Evolutionary conservation across 2,797 vertebrate genomes (phyloP).

Genomic region (Etheostoma nigrum): DNA sequence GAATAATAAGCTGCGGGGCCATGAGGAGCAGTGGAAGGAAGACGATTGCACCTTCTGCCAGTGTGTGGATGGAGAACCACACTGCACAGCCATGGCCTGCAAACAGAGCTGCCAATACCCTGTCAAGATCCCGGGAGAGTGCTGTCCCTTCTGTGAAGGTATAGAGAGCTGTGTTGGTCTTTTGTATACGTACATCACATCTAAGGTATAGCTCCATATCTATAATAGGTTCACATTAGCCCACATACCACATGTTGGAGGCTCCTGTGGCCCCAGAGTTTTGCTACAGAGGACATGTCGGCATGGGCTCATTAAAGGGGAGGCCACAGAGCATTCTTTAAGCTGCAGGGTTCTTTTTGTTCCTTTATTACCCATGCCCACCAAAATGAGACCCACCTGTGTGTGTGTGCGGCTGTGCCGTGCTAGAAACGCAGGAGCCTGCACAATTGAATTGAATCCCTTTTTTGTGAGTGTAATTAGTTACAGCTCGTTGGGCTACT

Average conservation of each 20-base stretch:
- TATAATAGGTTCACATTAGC: constrained; percentile 22
- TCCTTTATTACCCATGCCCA: constrained; percentile 79
- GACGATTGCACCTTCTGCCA: constrained; percentile 91
- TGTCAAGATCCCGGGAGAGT: constrained; percentile 88
- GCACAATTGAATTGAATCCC: constrained; percentile 75
- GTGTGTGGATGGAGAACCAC: constrained; percentile 86
- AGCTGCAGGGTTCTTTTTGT: constrained; percentile 80
- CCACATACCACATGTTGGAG: constrained; percentile 41
- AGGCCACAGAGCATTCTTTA: constrained; percentile 78
- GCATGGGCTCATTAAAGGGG: constrained; percentile 80
- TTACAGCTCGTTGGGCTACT: constrained; percentile 77
- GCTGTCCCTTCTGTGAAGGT: constrained; percentile 90
- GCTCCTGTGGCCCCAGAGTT: constrained; percentile 54
- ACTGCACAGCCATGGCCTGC: constrained; percentile 90
- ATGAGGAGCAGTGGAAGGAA: constrained; percentile 89
- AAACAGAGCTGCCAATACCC: constrained; percentile 89
- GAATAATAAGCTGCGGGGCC: constrained; percentile 82
- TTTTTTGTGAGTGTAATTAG: constrained; percentile 75
- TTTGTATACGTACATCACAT: background rate
- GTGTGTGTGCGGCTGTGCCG: constrained; percentile 33
- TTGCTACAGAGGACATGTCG: constrained; percentile 61
- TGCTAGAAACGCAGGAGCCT: constrained; percentile 64
- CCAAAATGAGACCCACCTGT: constrained; percentile 84
- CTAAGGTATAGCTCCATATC: background rate
- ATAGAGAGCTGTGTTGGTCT: background rate